Evolutionary conservation across 2,888 invertebrate species (phyloP), one percentile per base, ranked within the genome.

Genomic region (Mesodorylaimus sp.): DNA sequence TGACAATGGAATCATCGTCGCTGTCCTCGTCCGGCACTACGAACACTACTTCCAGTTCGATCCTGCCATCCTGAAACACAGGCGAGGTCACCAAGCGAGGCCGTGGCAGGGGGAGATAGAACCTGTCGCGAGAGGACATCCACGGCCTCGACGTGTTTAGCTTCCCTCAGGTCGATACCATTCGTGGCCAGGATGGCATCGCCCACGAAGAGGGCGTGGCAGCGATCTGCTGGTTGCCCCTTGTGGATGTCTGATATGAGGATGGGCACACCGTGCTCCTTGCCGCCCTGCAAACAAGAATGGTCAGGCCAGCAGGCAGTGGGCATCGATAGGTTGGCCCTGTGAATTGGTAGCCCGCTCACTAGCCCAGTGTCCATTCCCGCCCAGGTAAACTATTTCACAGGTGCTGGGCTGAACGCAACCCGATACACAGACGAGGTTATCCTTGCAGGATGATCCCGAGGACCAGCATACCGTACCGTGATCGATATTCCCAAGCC

Each of bases 401-500:
- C n/a, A n/a, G n/a, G n/a, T n/a, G n/a, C n/a, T n/a, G n/a, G n/a
- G n/a, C n/a, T n/a, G n/a, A n/a, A n/a, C n/a, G n/a, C n/a, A n/a
- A n/a, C n/a, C n/a, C n/a, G n/a, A n/a, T n/a, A n/a, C n/a, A n/a
- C n/a, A n/a, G n/a, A n/a, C n/a, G n/a, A n/a, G n/a, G n/a, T n/a
- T n/a, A n/a, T n/a, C n/a, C n/a, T n/a, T n/a, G n/a, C n/a, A n/a
- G n/a, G n/a, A n/a, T n/a, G n/a, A n/a, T 32, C 32, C 16, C 32
- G 16, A 7, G 32, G 32, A n/a, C n/a, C n/a, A n/a, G n/a, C n/a
- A n/a, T n/a, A n/a, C n/a, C 72, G 67, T 61, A 81, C 82, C 50
- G 83, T 84, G 57, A 84, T 82, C 28, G 83, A 83, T 66, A 85
- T 82, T 50, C 84, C 84, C 47, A 85, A 74, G 1, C 83, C 83